Base-by-base conservation (phyloP, 2,888 invertebrate species). In the Cacoxenus indagator region DNA sequence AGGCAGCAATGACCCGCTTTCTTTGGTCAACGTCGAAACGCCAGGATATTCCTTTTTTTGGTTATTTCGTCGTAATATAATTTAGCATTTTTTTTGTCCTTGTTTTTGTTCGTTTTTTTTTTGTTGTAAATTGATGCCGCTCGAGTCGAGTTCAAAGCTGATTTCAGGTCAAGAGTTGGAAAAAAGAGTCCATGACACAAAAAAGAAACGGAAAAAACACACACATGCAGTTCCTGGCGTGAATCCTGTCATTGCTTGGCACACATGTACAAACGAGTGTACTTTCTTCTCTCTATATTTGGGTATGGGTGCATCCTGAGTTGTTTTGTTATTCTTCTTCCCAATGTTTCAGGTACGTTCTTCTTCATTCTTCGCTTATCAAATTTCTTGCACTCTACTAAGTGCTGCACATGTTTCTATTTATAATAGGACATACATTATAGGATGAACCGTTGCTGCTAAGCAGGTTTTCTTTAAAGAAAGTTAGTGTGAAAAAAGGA, bases 121-220 rank as follows among this genome's bases (percentile, higher is more conserved):
- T 57, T 57, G 8, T 46, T 79, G 83, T 78, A 83, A 79, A 83
- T 75, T 73, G 82, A 79, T 70, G 82, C 82, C 27, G 68, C 48
- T 65, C 61, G 62, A 72, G 77, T 65, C 61, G 62, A 72, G 77
- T 74, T 75, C 77, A 75, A 73, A 78, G 77, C 74, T 72, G 77
- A 73, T 72, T 83, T 70, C 83, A 78, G 80, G 80, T 81, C 80
- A 82, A 78, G 77, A 75, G 82, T 69, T 65, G 70, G 66, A 64
- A 65, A 66, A 54, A 59, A 69, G 57, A 66, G 22, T 22, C 24
- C 17, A 57, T 55, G 26, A 26, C n/a, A 26, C 1, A 57, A 27
- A 64, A n/a, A 22, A 48, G 65, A 26, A 68, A 64, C 54, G n/a
- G 45, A 67, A 68, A 73, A 69, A 68, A 73, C 9, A 22, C 9